Percentiles rank a stretch among this genome's conserved stretches.
Evolutionary conservation across 2,113 vertebrate species (phyloP).

Genomic region (Talpa occidentalis): DNA sequence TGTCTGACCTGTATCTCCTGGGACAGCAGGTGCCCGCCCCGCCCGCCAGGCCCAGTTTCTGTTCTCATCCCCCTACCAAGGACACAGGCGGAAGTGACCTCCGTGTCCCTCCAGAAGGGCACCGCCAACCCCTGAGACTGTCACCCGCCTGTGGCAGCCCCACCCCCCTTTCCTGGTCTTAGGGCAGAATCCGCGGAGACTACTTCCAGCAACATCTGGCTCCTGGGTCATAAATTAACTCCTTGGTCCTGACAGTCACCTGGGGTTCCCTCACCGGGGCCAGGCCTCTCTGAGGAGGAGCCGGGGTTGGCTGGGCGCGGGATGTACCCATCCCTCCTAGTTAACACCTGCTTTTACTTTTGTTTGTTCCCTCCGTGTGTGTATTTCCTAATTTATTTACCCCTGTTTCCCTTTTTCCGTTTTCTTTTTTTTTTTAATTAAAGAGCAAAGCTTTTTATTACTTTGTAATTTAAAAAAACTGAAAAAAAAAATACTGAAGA

Average conservation of each 20-base stretch:
- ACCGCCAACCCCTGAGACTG: constrained; percentile 54
- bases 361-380: constrained; percentile 84
- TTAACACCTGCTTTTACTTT: constrained; percentile 84
- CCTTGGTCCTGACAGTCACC: constrained; percentile 59
- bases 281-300: constrained; percentile 66
- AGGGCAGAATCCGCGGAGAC: background rate
- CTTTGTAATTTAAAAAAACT: constrained; percentile 92
- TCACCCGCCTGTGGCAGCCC: constrained; percentile 69
- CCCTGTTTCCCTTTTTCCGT: constrained; percentile 71
- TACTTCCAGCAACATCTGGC: constrained; percentile 53
- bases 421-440: constrained; percentile 88
- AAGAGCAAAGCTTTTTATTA: constrained; percentile 92
- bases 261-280: constrained; percentile 45
- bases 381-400: constrained; percentile 88
- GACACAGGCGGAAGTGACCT: constrained; percentile 29
- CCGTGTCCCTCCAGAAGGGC: constrained; percentile 56
- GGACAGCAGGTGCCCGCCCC: background rate
- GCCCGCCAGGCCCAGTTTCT: background rate
- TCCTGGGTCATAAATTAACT: constrained; percentile 74
- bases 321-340: constrained; percentile 82
- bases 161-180: constrained; percentile 58
- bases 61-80: background rate
- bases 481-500: constrained; percentile 89
- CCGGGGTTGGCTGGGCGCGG: constrained; percentile 66
- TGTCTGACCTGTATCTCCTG: constrained; percentile 6